Evolutionary conservation across 2,797 vertebrate species (phyloP), one percentile per base, ranked within the genome.

Genomic region (Sebastes matsubarae): DNA sequence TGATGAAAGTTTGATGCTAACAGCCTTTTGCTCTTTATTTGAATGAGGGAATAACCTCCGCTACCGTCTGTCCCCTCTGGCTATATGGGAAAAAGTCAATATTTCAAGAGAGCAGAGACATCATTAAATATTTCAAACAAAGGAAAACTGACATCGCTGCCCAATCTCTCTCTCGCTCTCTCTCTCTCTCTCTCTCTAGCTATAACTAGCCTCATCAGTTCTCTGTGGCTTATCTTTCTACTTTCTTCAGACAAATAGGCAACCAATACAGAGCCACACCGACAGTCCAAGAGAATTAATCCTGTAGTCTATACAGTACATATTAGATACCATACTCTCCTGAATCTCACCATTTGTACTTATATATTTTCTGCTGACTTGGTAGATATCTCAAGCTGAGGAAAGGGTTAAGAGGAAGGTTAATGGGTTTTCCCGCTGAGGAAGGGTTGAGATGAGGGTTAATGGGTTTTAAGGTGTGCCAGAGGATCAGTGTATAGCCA

Each of bases 61-160:
- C 81, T 92, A 69, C 80, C 27, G 12, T 65, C 82, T 84, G 81
- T 88, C 82, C 89, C 90, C 84, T 83, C 79, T 54, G 82, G 90
- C 88, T 83, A 77, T 70, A 78, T 79, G 57, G 38, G 79, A 25
- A 92, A 93, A 90, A 89, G 93, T 94, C 93, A 93, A 95, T 94
- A 94, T 94, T 94, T 94, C 87, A 94, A 85, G 88, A 92, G 80
- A 82, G 81, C 75, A 79, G 82, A 87, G 77, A 85, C 70, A 68
- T 86, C 88, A 92, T 94, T 93, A 93, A 95, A 95, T 95, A 96
- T 95, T 95, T 95, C 88, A 95, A 89, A 94, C 89, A 93, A 93
- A 93, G 73, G 82, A 88, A 89, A 81, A 85, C 89, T 93, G 84
- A 87, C 92, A 91, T 88, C 4, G 34, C 81, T 87, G 81, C 80